Conservation (phyloP, 1,140 invertebrate species). For the Chironomus tepperi region DNA sequence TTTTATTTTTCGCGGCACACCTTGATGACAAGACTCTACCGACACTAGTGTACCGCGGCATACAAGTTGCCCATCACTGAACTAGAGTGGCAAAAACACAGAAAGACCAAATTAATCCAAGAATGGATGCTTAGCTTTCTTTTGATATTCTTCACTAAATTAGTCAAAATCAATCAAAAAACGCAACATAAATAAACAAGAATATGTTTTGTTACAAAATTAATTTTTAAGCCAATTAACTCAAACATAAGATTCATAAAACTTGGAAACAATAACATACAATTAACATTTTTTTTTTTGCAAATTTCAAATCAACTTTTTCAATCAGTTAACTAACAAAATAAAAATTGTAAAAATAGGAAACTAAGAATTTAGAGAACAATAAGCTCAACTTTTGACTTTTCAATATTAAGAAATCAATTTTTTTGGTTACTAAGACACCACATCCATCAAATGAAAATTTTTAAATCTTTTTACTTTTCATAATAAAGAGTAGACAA, state of each 20-base stretch:
- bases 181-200: background rate
- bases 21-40: too few relatives aligned
- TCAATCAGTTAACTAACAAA: background rate
- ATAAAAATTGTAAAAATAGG: too few relatives aligned
- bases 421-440: slow-evolving; percentile 25
- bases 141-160: too few relatives aligned
- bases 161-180: background rate
- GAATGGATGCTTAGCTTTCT: background rate
- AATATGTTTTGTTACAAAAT: background rate
- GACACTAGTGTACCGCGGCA: too few relatives aligned
- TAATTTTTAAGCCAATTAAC: background rate
- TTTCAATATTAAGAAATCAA: background rate
- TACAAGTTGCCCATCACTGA: too few relatives aligned
- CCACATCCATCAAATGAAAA: background rate
- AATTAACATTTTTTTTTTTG: too few relatives aligned
- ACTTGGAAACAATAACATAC: background rate
- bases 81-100: too few relatives aligned
- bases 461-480: background rate
- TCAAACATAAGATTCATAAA: background rate
- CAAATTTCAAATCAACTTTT: background rate
- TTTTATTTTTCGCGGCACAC: too few relatives aligned
- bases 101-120: background rate
- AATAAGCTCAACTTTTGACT: background rate
- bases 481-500: background rate
- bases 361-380: background rate